Conservation (phyloP, 2,113 vertebrate genomes). For the Meriones unguiculatus region DNA sequence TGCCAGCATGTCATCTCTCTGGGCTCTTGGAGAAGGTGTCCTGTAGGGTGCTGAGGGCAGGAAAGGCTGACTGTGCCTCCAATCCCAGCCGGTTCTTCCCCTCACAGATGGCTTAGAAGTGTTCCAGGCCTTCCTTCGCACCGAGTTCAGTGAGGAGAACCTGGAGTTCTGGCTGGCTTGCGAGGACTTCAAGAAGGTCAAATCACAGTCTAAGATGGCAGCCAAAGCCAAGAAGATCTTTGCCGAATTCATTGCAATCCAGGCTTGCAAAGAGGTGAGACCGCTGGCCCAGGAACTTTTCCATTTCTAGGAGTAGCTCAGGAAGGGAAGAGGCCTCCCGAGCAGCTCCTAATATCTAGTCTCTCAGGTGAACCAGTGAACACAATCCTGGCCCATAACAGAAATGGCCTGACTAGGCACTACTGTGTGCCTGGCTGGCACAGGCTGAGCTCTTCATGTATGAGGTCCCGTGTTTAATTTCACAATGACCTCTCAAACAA, state of each 20-base stretch:
- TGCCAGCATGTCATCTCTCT: background rate
- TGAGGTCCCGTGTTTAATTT: background rate
- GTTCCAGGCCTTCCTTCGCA: constrained; percentile 97
- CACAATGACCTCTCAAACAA: background rate
- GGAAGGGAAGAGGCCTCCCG: background rate
- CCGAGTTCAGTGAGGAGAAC: constrained; percentile 99
- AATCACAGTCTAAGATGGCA: constrained; percentile 98
- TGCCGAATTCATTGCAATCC: constrained; percentile 96
- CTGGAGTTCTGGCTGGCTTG: constrained; percentile 99
- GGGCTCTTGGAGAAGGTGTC: background rate
- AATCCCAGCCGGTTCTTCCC: constrained; percentile 63
- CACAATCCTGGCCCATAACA: background rate
- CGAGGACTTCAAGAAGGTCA: constrained; percentile 98
- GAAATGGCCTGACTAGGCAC: background rate
- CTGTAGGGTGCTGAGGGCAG: background rate
- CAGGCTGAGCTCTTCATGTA: background rate
- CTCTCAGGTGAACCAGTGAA: background rate
- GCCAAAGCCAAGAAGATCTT: constrained; percentile 99
- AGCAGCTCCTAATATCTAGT: background rate
- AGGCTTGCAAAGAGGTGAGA: constrained; percentile 98
- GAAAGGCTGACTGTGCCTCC: constrained; percentile 81
- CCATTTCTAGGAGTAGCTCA: background rate
- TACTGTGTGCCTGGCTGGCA: background rate
- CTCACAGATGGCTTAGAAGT: constrained; percentile 95
- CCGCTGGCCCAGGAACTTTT: background rate